Evolutionary conservation across 2,797 vertebrate species (phyloP), one percentile per base, ranked within the genome.

Genomic region (Gymnocypris eckloni): DNA sequence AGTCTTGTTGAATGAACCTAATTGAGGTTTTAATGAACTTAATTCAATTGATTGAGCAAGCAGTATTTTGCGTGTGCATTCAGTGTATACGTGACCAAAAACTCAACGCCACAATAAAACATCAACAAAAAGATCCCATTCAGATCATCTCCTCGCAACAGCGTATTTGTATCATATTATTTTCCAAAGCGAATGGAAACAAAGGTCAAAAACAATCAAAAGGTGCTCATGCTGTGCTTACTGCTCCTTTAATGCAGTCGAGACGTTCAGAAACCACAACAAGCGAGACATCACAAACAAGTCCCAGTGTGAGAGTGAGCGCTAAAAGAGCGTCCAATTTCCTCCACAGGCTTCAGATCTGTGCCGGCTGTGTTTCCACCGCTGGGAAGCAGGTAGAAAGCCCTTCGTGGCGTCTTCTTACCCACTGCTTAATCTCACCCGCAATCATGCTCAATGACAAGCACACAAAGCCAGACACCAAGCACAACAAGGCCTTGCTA

Each of bases 391-490:
- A 95, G 95, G 93, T 95, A 95, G 92, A 90, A 93, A 93, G 91
- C 93, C 92, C 91, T 92, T 91, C 90, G 92, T 90, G 88, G 91
- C 81, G 92, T 92, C 92, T 94, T 90, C 92, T 94, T 93, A 93
- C 92, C 93, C 93, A 88, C 92, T 89, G 91, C 92, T 95, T 95
- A 95, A 95, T 96, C 95, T 95, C 85, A 92, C 89, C 92, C 93
- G 91, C 94, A 95, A 95, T 94, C 93, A 93, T 93, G 92, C 90
- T 92, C 93, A 91, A 89, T 94, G 94, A 94, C 95, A 95, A 91
- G 91, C 88, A 37, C 93, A 95, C 94, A 96, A 96, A 95, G 94
- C 93, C 87, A 87, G 92, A 92, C 91, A 81, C 90, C 90, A 73
- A 93, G 91, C 90, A 94, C 94, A 92, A 94, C 95, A 93, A 94